A percentile compares a stretch with the other conserved stretches of the same genome.
Conservation (phyloP, 2,113 vertebrate species). For the Oreotragus oreotragus region DNA sequence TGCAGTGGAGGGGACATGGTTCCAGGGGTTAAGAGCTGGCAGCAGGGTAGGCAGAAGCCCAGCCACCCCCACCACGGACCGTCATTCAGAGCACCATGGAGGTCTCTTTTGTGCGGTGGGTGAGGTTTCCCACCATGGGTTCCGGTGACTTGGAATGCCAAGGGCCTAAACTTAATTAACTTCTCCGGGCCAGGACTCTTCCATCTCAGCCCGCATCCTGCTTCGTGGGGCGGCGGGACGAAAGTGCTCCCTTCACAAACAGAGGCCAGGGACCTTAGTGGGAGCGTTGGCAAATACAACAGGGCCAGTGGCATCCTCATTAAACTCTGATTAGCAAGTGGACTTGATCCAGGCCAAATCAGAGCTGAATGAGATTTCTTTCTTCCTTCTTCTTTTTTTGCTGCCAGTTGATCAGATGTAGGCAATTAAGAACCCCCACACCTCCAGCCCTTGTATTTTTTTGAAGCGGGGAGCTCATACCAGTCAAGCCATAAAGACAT, state of each 20-base stretch:
- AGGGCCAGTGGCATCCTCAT: slow-evolving; percentile 80
- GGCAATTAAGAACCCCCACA: slow-evolving; percentile 88
- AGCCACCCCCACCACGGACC: background rate
- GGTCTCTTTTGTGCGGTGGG: slow-evolving; percentile 55
- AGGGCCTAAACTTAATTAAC: slow-evolving; percentile 72
- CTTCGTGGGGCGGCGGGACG: slow-evolving; percentile 66
- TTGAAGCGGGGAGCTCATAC: slow-evolving; percentile 82
- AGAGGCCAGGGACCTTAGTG: slow-evolving; percentile 71
- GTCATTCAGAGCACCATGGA: slow-evolving; percentile 21
- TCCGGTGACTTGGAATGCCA: slow-evolving; percentile 65
- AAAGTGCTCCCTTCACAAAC: slow-evolving; percentile 71
- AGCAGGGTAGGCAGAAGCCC: slow-evolving; percentile 16
- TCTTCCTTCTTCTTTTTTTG: slow-evolving; percentile 46
- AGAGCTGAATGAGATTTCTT: slow-evolving; percentile 75
- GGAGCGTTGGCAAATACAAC: slow-evolving; percentile 75
- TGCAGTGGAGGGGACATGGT: slow-evolving; percentile 31
- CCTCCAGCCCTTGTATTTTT: slow-evolving; percentile 81
- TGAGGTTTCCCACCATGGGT: slow-evolving; percentile 58
- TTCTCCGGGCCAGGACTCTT: slow-evolving; percentile 66
- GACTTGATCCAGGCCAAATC: slow-evolving; percentile 83
- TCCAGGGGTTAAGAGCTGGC: slow-evolving; percentile 56
- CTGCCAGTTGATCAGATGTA: slow-evolving; percentile 83
- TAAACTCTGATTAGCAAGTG: slow-evolving; percentile 87
- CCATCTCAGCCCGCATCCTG: slow-evolving; percentile 38
- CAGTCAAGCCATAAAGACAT: slow-evolving; percentile 80